Percentiles rank a stretch among this genome's conserved stretches.
phyloP scores from a whole-genome alignment of 2,113 vertebrate species.

The Rissa tridactyla region DNA sequence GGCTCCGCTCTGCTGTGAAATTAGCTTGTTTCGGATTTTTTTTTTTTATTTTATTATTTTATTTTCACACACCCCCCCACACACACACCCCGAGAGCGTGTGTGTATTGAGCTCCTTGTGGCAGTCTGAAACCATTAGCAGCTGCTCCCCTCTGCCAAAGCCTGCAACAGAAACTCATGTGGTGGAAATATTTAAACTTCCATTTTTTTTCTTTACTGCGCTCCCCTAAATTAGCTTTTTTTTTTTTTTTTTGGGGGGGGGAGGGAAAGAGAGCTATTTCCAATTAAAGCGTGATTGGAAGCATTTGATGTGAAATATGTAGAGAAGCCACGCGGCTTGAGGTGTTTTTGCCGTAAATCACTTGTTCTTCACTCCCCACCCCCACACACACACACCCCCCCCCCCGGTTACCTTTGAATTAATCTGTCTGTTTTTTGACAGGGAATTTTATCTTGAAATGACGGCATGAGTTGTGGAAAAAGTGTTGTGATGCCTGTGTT shows the following conservation, averaged over 20 bases:
- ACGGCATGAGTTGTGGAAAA: background rate
- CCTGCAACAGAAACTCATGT: background rate
- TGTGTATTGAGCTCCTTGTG: conserved; percentile 55
- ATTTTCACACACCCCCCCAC: too few species aligned
- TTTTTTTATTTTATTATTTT: background rate
- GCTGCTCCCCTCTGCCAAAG: conserved; percentile 26
- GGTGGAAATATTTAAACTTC: conserved; percentile 6
- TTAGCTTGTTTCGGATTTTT: conserved; percentile 55
- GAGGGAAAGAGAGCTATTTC: background rate
- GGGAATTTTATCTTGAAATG: conserved; percentile 51
- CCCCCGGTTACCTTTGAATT: background rate
- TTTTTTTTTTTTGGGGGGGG: background rate
- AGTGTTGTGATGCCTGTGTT: conserved; percentile 20
- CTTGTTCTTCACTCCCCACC: background rate
- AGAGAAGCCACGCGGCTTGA: background rate
- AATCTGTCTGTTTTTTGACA: conserved; percentile 25
- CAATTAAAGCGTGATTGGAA: background rate
- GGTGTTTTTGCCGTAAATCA: conserved; percentile 21
- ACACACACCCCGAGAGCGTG: background rate
- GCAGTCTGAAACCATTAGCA: conserved; percentile 51
- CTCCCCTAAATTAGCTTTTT: background rate
- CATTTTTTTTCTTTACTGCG: background rate
- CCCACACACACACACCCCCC: too few species aligned
- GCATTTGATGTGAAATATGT: background rate
- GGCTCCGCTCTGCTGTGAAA: conserved; percentile 63